phyloP scores from a whole-genome alignment of 2,113 vertebrate species.

The Dromiciops gliroides region DNA sequence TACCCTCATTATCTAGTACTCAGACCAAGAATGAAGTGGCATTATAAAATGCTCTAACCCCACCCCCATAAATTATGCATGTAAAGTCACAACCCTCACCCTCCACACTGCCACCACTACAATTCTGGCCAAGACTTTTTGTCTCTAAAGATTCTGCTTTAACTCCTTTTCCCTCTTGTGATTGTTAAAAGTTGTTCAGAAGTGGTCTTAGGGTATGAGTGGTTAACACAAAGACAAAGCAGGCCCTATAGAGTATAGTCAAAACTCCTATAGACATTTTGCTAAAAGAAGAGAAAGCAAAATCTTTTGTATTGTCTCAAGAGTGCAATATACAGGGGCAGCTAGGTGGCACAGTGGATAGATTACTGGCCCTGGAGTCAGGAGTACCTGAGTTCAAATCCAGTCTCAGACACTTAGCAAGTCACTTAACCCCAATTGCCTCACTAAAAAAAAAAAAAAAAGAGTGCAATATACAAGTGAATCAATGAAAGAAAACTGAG shows the following conservation, averaged over 20 bases:
- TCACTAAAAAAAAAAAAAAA: too few relatives aligned
- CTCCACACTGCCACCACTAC: background rate
- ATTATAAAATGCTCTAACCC: background rate
- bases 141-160: background rate
- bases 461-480: background rate
- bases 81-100: background rate
- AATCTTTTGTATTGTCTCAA: background rate
- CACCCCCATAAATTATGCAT: background rate
- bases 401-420: too few relatives aligned
- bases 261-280: background rate
- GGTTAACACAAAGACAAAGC: background rate
- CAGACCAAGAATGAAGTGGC: background rate
- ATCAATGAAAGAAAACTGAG: background rate
- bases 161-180: background rate
- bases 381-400: too few relatives aligned
- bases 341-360: too few relatives aligned
- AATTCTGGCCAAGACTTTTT: background rate
- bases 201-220: background rate
- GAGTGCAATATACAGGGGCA: background rate
- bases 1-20: background rate
- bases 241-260: background rate
- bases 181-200: background rate
- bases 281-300: background rate
- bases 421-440: too few relatives aligned
- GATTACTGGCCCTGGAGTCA: too few relatives aligned